Evolutionary conservation across 2,113 vertebrate genomes (phyloP).

Genomic region (Chamaea fasciata): DNA sequence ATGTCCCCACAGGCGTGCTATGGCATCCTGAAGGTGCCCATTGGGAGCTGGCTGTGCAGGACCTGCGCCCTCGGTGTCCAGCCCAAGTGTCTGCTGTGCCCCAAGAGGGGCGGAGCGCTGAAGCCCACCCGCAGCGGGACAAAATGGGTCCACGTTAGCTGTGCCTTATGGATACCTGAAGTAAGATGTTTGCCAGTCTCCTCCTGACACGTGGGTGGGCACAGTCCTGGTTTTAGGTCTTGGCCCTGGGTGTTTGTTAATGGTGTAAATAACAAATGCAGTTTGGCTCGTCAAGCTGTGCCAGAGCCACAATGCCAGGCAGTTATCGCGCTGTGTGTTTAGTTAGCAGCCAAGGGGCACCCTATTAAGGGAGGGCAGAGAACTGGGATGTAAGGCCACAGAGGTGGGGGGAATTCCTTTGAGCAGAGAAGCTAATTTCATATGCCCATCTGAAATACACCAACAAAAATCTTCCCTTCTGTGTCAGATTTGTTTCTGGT

Average conservation of each 20-base stretch:
- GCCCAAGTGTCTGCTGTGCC: constrained; percentile 97
- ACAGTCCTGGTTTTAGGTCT: background rate
- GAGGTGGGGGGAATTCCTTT: background rate
- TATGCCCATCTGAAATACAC: background rate
- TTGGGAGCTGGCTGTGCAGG: constrained; percentile 95
- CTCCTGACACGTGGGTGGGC: fast-evolving
- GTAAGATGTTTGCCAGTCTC: constrained; percentile 60
- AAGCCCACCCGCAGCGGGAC: constrained; percentile 97
- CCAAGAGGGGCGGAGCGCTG: constrained; percentile 93
- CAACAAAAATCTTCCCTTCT: background rate
- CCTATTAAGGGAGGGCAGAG: background rate
- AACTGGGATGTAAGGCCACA: background rate
- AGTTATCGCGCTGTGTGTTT: fast-evolving
- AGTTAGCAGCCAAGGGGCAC: background rate
- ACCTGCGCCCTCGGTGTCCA: constrained; percentile 94
- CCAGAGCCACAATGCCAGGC: fast-evolving
- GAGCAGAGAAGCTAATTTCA: background rate
- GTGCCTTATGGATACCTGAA: constrained; percentile 99
- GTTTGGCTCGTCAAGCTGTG: background rate
- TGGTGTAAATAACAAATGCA: background rate
- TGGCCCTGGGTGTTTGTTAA: background rate
- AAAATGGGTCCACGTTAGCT: constrained; percentile 99
- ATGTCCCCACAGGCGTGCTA: constrained; percentile 83
- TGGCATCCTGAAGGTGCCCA: constrained; percentile 95
- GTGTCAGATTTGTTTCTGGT: background rate